Evolutionary conservation across 2,888 invertebrate genomes (phyloP), one percentile per base, ranked within the genome.

Genomic region (Drosophila aldrichi): DNA sequence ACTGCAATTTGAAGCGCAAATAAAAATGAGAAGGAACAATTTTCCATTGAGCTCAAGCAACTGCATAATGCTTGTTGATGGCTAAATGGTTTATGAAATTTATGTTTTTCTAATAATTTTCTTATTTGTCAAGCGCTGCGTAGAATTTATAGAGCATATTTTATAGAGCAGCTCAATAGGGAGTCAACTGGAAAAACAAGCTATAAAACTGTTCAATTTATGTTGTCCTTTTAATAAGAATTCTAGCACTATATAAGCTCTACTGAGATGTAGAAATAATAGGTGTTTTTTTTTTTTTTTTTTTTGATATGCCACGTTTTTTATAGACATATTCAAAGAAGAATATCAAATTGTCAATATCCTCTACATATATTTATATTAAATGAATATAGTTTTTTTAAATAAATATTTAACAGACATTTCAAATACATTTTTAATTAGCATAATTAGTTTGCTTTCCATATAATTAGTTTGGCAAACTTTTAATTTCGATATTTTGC

Each of bases 361-460:
- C 20, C 20, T 22, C 1, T 22, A 22, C 2, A 22, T 2, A 22
- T 22, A 22, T 22, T 22, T 2, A 22, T 22, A 22, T 22, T 22
- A 22, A 22, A 22, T n/a, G n/a, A 22, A 22, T 2, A 22, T 2
- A 22, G 1, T 25, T 25, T 7, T 7, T 29, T 29, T 29, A 7
- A 29, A 8, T 29, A 29, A 49, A 49, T 49, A 32, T 32, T 32
- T 14, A 0, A 2, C 32, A 32, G 18, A 49, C 32, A 32, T 12
- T 18, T 32, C 1, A 49, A 14, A 12, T 1, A 32, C 10, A 49
- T 49, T 49, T 14, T 3, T 12, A 49, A 32, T 32, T 32, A 12
- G 12, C 29, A 49, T 49, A 6, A 49, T 49, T 49, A 49, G 32
- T 14, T 49, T 32, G 49, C 32, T 32, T 49, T 32, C 29, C n/a